Percentiles rank a stretch among this genome's conserved stretches.
These are phyloP conservation scores for Drymonia ruficornis DNA, from an alignment of 2,888 invertebrate species.

Conservation along the genomic window DNA sequence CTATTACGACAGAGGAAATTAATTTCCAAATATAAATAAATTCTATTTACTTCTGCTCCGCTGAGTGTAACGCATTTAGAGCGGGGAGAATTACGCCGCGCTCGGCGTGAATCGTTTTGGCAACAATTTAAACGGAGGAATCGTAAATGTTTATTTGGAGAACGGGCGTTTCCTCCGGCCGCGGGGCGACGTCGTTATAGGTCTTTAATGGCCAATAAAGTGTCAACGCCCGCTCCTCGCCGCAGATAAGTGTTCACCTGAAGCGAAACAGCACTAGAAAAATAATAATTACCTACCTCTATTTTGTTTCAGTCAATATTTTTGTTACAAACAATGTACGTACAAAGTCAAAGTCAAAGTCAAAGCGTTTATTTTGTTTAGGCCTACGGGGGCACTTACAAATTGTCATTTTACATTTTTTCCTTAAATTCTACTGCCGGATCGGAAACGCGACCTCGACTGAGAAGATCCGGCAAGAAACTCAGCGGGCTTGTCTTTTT, in stretches of 20 bases:
- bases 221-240: constrained; percentile 68
- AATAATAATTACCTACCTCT: constrained; percentile 19
- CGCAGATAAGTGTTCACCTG: constrained; percentile 71
- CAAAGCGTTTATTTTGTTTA: no score
- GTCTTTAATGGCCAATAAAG: constrained; percentile 81
- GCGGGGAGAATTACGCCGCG: constrained; percentile 60
- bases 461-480: no score
- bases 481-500: no score
- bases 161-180: constrained; percentile 63
- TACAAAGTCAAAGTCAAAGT: no score
- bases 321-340: neutral
- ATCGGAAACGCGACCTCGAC: no score
- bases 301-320: constrained; percentile 6
- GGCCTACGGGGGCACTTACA: no score
- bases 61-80: constrained; percentile 75
- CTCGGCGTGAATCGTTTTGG: constrained; percentile 74
- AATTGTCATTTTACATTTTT: no score
- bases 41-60: constrained; percentile 77
- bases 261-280: constrained; percentile 35
- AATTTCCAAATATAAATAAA: constrained; percentile 81
- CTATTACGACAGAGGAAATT: constrained; percentile 70
- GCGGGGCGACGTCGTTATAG: constrained; percentile 75
- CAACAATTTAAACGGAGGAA: constrained; percentile 77
- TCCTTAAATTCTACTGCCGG: no score
- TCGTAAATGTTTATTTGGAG: constrained; percentile 81